Evolutionary conservation across 2,113 vertebrate genomes (phyloP), one percentile per base, ranked within the genome.

Genomic region (Upupa epops): DNA sequence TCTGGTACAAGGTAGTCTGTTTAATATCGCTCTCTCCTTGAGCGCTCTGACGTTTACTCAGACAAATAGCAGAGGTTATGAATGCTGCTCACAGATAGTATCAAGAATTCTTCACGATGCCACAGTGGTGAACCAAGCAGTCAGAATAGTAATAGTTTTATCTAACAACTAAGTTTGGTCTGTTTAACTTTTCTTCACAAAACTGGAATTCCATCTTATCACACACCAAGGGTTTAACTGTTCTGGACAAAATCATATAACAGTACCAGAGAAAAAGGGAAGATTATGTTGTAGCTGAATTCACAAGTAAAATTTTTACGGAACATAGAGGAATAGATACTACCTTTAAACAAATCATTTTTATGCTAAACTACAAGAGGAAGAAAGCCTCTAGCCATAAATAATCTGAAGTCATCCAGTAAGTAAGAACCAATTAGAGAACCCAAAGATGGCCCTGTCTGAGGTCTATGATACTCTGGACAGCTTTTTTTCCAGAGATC

Each of bases 31-130:
- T 97, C 97, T 96, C 98, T 98, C 98, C 98, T 98, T 95, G 96
- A 97, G 96, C 37, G 6, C 96, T 91, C 97, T 98, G 97, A 98
- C 96, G 88, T 97, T 97, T 96, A 94, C 96, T 97, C 97, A 98
- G 98, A 98, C 97, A 97, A 98, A 98, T 19, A 97, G 95, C 98
- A 98, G 98, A 97, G 96, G 97, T 98, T 98, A 97, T 97, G 97
- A 98, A 97, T 96, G 96, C 94, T 96, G 96, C 63, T 97, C 96
- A 96, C 88, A 97, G 98, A 98, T 98, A 98, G 94, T 89, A 98
- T 98, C 97, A 89, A 97, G 97, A 97, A 98, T 97, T 97, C 97
- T 96, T 97, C 94, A 66, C 75, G 95, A 97, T 97, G 96, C 97
- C 97, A 97, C 78, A 96, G 96, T 81, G 92, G 93, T 94, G 96